Evolutionary conservation across 1,140 invertebrate genomes (phyloP).

Genomic region (Eufriesea mexicana): DNA sequence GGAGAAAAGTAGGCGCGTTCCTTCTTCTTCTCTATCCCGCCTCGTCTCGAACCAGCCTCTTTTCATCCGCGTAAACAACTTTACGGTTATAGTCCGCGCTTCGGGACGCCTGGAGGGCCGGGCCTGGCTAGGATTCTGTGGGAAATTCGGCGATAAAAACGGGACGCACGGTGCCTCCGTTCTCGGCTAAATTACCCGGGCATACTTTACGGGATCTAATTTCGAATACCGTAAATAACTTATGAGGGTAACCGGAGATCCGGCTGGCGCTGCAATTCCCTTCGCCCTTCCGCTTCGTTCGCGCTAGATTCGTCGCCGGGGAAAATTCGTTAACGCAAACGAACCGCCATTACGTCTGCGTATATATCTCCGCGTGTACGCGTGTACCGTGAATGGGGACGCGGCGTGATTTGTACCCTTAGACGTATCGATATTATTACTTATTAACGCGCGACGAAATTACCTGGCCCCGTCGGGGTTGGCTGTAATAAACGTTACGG

Average conservation of each 20-base stretch:
- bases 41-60: neutral
- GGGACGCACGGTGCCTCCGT: conserved; percentile 13
- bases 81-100: conserved; percentile 47
- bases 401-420: neutral
- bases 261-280: neutral
- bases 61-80: conserved; percentile 52
- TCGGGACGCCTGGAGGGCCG: neutral
- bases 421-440: conserved; percentile 7
- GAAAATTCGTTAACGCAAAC: conserved; percentile 21
- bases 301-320: neutral
- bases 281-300: neutral
- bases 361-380: no score
- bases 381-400: neutral
- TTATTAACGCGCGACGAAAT: conserved; percentile 25
- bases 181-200: conserved; percentile 41
- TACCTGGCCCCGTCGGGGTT: neutral
- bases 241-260: conserved; percentile 26
- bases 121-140: conserved; percentile 6
- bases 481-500: conserved; percentile 11
- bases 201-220: conserved; percentile 51
- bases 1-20: no score
- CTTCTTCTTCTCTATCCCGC: no score
- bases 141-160: conserved; percentile 52
- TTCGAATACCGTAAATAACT: conserved; percentile 52
- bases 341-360: neutral